Evolutionary conservation across 2,113 vertebrate species (phyloP), one percentile per base, ranked within the genome.

Genomic region (Papio anubis): DNA sequence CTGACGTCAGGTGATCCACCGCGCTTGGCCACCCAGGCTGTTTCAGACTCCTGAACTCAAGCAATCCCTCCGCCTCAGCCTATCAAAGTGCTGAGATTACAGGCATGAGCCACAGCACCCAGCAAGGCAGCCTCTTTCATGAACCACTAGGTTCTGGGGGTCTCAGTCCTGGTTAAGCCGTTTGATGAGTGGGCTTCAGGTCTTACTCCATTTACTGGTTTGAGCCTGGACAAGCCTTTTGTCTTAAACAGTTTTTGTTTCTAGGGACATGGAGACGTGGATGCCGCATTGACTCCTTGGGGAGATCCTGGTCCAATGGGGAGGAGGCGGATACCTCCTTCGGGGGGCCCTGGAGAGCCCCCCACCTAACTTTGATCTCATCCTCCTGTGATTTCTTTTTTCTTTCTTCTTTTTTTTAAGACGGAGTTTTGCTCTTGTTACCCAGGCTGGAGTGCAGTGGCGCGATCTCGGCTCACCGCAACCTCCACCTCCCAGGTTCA

Each of bases 291-390:
- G 12, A 20, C 13, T 50, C 27, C 35, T 85, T 85, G 14, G 14
- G 61, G 72, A 59, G 66, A 75, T 52, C 2, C 0, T 11, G n/a
- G 21, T 70, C 84, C 9, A 3, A 43, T 9, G 59, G 0, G 10
- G 30, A 13, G 35, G 8, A 52, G 50, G 23, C 8, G 38, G 0
- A 61, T 5, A 8, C 7, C 13, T 87, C 38, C 27, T 32, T 72
- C 32, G n/a, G 21, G 82, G 92, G 66, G 35, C 52, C 64, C 27
- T 32, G 0, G 16, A 81, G 57, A 70, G 7, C 6, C 16, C 6
- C 35, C 11, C 17, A 0, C 10, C 55, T 30, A 2, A 20, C 10
- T 43, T n/a, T 50, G 0, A 88, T 21, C 4, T 25, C 30, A 10
- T 23, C 81, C n/a, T 43, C 25, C 25, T 64, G 5, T 64, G 11